Evolutionary conservation across 1,140 invertebrate species (phyloP).

Genomic region (Aphelenchoides fujianensis): DNA sequence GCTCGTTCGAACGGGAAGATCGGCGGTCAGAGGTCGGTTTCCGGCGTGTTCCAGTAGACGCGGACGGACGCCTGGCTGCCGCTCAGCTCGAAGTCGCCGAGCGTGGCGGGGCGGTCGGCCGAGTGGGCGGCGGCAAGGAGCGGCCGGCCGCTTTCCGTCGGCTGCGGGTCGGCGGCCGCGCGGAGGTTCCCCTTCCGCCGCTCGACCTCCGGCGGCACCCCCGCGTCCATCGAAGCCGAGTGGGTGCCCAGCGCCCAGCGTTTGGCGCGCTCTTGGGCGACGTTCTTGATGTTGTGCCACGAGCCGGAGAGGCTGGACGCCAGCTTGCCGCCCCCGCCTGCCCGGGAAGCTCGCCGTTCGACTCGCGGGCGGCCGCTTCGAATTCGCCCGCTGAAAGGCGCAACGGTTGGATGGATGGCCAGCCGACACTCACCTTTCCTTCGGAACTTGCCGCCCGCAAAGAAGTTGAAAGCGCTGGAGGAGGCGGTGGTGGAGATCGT

Average conservation of each 20-base stretch:
- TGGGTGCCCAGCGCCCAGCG: slow-evolving; percentile 1
- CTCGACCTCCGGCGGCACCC: neutral
- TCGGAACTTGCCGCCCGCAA: neutral
- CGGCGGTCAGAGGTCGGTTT: neutral
- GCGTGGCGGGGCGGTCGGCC: neutral
- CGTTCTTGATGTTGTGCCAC: slow-evolving; percentile 13
- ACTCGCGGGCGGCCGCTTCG: neutral
- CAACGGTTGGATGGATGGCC: slow-evolving; percentile 1
- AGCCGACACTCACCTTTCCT: neutral
- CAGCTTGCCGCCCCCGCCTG: neutral
- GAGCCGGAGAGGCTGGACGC: neutral
- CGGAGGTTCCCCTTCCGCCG: neutral
- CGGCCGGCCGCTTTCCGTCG: neutral
- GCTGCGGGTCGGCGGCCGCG: neutral
- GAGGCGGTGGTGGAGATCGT: neutral
- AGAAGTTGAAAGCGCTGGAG: slow-evolving; percentile 4
- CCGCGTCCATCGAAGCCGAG: neutral
- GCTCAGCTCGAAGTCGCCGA: neutral
- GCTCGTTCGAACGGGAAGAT: too few relatives aligned
- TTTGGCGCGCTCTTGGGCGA: slow-evolving; percentile 1
- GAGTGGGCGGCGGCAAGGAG: neutral
- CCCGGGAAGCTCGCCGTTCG: neutral
- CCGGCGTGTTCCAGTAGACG: neutral
- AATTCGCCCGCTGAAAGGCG: neutral
- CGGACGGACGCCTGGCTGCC: neutral